Evolutionary conservation across 2,888 invertebrate genomes (phyloP).

Genomic region (Caenorhabditis zanzibari): DNA sequence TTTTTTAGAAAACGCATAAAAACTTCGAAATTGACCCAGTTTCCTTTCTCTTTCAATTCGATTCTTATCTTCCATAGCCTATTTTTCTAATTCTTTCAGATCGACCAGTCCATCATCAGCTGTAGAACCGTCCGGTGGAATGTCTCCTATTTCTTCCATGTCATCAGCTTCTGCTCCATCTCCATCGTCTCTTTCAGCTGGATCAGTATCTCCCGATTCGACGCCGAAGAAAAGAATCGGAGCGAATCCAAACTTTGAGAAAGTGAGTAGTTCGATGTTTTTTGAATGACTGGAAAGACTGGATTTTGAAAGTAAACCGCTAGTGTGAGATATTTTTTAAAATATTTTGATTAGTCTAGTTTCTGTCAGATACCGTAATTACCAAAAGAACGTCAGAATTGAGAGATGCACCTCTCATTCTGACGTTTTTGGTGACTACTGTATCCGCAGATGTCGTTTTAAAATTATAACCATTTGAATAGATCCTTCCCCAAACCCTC

Average conservation of each 20-base stretch:
- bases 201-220: conserved; percentile 69
- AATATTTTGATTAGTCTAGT: too few species aligned
- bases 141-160: conserved; percentile 72
- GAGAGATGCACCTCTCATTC: too few species aligned
- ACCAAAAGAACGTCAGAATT: too few species aligned
- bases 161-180: conserved; percentile 72
- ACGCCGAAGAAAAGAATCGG: conserved; percentile 50
- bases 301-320: too few species aligned
- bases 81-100: conserved; percentile 38
- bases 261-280: conserved; percentile 15
- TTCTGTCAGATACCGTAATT: too few species aligned
- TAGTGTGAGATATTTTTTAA: too few species aligned
- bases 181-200: conserved; percentile 72
- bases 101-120: conserved; percentile 63
- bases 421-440: too few species aligned
- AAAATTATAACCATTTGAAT: neutral
- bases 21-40: conserved; percentile 21
- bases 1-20: conserved; percentile 8
- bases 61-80: conserved; percentile 9
- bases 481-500: neutral
- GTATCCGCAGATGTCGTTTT: too few species aligned
- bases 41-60: conserved; percentile 21
- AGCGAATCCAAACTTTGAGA: conserved; percentile 61
- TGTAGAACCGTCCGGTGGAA: conserved; percentile 51
- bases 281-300: too few species aligned